Evolutionary conservation across 2,113 vertebrate species (phyloP).

Genomic region (Hemiprocne comata): DNA sequence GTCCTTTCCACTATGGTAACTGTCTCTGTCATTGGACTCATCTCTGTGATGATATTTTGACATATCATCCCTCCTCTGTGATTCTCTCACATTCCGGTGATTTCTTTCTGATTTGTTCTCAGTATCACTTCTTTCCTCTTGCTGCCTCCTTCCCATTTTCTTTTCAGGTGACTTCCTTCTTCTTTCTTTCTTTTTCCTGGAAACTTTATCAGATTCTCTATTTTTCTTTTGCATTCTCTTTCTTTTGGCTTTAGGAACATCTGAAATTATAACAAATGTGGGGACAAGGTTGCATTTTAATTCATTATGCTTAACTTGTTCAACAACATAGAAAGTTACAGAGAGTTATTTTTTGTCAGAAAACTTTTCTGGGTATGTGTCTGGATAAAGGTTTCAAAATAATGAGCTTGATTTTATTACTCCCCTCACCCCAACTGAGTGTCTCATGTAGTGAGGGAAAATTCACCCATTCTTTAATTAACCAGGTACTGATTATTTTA

Average conservation of each 20-base stretch:
- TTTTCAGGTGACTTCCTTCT: conserved; percentile 69
- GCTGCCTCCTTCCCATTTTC: conserved; percentile 59
- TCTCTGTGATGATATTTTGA: conserved; percentile 59
- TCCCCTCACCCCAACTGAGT: not conserved
- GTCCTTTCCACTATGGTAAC: conserved; percentile 48
- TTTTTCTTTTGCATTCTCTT: conserved; percentile 73
- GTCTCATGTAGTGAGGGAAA: not conserved
- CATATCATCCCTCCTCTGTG: conserved; percentile 49
- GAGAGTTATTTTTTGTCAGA: not conserved
- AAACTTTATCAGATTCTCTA: conserved; percentile 65
- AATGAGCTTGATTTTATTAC: not conserved
- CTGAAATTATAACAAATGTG: conserved; percentile 46
- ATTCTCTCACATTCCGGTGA: conserved; percentile 51
- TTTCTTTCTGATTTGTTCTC: conserved; percentile 68
- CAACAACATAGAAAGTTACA: not conserved
- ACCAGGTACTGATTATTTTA: not conserved
- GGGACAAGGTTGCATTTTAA: conserved; percentile 16
- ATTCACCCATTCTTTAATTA: not conserved
- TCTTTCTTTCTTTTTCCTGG: conserved; percentile 63
- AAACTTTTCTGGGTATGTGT: not conserved
- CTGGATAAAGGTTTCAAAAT: not conserved
- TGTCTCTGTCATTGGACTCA: conserved; percentile 53
- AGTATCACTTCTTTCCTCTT: conserved; percentile 67
- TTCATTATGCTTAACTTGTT: not conserved
- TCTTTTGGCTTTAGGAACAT: conserved; percentile 70